Percentiles rank a stretch among this genome's conserved stretches.
These are phyloP conservation scores for Lethenteron reissneri DNA, from an alignment of 2,113 vertebrate species.

Conservation along the genomic window DNA sequence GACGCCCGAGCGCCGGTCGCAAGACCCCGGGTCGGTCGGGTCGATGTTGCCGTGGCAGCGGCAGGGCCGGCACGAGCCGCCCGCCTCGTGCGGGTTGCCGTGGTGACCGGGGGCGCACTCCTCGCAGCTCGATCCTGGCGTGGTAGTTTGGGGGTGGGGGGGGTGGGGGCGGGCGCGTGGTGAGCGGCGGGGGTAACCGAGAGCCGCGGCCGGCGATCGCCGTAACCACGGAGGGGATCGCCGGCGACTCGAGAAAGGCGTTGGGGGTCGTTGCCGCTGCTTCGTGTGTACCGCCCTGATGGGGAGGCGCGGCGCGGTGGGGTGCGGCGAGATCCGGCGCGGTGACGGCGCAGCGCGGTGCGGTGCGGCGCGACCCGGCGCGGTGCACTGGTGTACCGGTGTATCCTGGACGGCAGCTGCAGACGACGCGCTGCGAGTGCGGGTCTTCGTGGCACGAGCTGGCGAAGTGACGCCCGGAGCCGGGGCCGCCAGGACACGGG, in stretches of 20 bases:
- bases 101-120: constrained; percentile 75
- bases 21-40: constrained; percentile 34
- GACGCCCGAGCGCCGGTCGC: constrained; percentile 41
- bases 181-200: no score
- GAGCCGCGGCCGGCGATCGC: no score
- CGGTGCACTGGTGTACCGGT: constrained; percentile 30
- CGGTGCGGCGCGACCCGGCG: no score
- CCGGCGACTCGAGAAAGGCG: no score
- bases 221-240: no score
- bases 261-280: no score
- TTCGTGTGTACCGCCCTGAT: no score
- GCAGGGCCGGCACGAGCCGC: constrained; percentile 53
- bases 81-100: constrained; percentile 46
- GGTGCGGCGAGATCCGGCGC: no score
- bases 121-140: constrained; percentile 50
- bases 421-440: constrained; percentile 46
- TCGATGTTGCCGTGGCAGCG: constrained; percentile 78
- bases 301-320: no score
- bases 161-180: no score
- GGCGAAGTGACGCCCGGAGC: constrained; percentile 52
- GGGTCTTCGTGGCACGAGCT: constrained; percentile 67
- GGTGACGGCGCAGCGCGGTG: no score
- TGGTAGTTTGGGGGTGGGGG: no score
- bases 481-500: constrained; percentile 62
- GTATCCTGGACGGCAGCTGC: constrained; percentile 69